These are phyloP conservation scores for Pangasianodon gigas DNA, from an alignment of 2,113 vertebrate species.

Conservation along the genomic window DNA sequence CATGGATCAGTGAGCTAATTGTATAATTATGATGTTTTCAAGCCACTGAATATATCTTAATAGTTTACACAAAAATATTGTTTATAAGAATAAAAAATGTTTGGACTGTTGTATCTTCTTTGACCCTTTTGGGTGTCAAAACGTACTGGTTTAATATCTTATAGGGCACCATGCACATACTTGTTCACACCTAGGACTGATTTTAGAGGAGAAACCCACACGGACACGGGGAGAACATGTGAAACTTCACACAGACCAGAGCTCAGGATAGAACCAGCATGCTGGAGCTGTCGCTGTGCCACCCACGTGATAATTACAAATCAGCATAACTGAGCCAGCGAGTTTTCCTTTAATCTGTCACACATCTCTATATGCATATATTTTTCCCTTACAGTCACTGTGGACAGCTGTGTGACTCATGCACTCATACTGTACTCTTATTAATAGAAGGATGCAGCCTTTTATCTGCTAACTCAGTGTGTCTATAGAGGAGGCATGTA, in stretches of 20 bases:
- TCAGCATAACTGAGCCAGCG: background rate
- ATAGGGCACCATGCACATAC: background rate
- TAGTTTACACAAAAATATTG: too few relatives aligned
- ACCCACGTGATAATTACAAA: background rate
- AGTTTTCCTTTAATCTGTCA: background rate
- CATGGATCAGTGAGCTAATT: too few relatives aligned
- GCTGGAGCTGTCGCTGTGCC: background rate
- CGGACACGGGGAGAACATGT: background rate
- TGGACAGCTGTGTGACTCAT: background rate
- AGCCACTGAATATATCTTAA: too few relatives aligned
- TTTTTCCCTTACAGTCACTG: too few relatives aligned
- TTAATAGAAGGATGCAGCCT: too few relatives aligned
- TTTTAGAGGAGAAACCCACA: background rate
- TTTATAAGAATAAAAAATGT: background rate
- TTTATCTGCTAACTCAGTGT: background rate
- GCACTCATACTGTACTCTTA: background rate
- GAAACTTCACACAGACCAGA: background rate
- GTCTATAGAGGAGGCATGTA: background rate
- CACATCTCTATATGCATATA: background rate
- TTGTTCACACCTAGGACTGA: background rate
- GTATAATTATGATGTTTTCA: background rate
- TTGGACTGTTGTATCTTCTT: background rate
- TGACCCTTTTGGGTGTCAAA: background rate
- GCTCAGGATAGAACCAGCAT: background rate
- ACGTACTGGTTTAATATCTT: background rate